Evolutionary conservation across 2,888 invertebrate species (phyloP), one percentile per base, ranked within the genome.

Genomic region (Dryobotodes eremita): DNA sequence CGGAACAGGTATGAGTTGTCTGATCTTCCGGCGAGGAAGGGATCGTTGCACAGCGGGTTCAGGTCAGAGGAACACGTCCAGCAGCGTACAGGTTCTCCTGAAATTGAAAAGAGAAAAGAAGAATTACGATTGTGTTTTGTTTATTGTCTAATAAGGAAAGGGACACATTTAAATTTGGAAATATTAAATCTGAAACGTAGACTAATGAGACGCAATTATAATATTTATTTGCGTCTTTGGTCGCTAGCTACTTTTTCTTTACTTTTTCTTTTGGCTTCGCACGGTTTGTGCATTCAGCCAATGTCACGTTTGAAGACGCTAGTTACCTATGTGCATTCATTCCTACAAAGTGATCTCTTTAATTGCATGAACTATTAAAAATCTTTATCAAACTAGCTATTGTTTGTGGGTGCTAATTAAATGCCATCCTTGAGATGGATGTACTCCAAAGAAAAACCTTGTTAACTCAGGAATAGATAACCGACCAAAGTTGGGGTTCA

Each of bases 41-140:
- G 98, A 93, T 98, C 98, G 69, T 97, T 97, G 94, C 98, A 98
- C 88, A 97, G 97, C 17, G 97, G 97, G 86, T 98, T 98, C 89
- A 97, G 95, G 89, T 98, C 98, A 4, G 98, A 98, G 0, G 98
- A 97, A 90, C 98, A 98, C 17, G 98, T 97, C 98, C 98, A 98
- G 92, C 98, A 98, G 89, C 97, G 97, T 15, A 98, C 94, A 8
- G 98, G 97, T 81, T 97, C 97, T 88, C 98, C 98, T 97, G 97
- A 89, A 97, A 97, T 90, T 89, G 75, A 86, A 89, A 82, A 78
- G 46, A 65, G 17, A 53, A 65, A 73, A 75, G 23, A 64, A n/a
- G 2, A 48, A 55, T 77, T 72, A 70, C 1, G 23, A 71, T 62
- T 57, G 46, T 70, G 69, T 73, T 64, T 65, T 57, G 50, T 80